Conservation (phyloP, 2,113 vertebrate genomes). For the Cygnus atratus region DNA sequence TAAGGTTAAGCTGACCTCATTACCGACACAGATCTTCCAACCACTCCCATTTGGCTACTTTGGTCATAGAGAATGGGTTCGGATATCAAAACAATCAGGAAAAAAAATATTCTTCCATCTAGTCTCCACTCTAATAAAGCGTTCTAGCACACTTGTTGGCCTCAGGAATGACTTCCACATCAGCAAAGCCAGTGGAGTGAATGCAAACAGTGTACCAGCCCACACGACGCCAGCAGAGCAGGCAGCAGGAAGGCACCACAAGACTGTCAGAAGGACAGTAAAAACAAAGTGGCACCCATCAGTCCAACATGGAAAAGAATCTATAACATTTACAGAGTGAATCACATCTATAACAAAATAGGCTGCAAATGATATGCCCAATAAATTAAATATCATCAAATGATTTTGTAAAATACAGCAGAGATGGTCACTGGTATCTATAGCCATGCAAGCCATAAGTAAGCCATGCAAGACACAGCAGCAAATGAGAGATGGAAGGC, state of each 20-base stretch:
- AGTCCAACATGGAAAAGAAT: neutral
- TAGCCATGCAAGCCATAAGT: neutral
- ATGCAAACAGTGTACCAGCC: neutral
- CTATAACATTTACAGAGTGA: neutral
- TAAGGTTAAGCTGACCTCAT: neutral
- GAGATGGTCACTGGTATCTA: neutral
- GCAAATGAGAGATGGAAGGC: neutral
- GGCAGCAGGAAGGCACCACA: neutral
- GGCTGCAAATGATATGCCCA: neutral
- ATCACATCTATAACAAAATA: neutral
- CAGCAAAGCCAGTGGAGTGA: neutral
- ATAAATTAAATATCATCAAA: neutral
- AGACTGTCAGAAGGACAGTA: neutral
- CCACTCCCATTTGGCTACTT: neutral
- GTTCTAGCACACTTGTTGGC: neutral
- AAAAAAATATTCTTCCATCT: neutral
- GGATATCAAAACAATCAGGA: neutral
- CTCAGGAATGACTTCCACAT: neutral
- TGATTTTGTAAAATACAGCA: neutral
- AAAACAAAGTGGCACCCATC: neutral
- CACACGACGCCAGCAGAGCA: neutral
- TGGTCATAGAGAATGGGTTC: fast-evolving
- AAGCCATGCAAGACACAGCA: neutral
- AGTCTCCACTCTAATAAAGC: neutral
- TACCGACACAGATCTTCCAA: neutral